A percentile compares a stretch with the other conserved stretches of the same genome.
Evolutionary conservation across 2,797 vertebrate species (phyloP).

Genomic region (Rallus crepitans): DNA sequence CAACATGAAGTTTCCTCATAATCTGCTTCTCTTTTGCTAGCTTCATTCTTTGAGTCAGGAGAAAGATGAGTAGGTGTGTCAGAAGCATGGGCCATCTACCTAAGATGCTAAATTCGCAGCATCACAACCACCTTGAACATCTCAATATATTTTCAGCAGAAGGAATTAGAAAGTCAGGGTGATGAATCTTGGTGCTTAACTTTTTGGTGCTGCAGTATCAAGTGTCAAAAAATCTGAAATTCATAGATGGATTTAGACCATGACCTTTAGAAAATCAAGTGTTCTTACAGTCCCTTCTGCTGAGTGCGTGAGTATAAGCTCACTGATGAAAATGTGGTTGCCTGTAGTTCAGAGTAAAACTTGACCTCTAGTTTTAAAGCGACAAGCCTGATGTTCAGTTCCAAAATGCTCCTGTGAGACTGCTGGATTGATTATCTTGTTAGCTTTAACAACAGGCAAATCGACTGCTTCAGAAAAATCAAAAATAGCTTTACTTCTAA

Average conservation of each 20-base stretch:
- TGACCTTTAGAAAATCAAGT: conserved; percentile 38
- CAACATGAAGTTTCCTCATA: not conserved
- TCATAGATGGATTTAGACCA: not conserved
- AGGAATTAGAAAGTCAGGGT: not conserved
- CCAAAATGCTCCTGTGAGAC: not conserved
- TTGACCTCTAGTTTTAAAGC: conserved; percentile 15
- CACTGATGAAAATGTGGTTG: conserved; percentile 5
- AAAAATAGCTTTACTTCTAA: not conserved
- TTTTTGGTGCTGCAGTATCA: not conserved
- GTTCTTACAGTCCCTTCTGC: not conserved
- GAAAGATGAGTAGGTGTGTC: not conserved
- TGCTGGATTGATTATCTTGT: not conserved
- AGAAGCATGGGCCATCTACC: not conserved
- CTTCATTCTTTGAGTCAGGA: not conserved
- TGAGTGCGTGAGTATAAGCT: not conserved
- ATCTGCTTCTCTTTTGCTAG: not conserved
- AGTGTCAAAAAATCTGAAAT: conserved; percentile 33
- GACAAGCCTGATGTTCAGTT: not conserved
- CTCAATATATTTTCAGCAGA: not conserved
- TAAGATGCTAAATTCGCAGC: not conserved
- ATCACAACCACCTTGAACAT: not conserved
- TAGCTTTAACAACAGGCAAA: conserved; percentile 9
- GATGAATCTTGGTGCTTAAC: conserved; percentile 3
- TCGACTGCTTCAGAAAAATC: not conserved
- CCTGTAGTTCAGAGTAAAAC: not conserved